A percentile compares a stretch with the other conserved stretches of the same genome.
phyloP scores from a whole-genome alignment of 2,113 vertebrate species.

The Rattus rattus region DNA sequence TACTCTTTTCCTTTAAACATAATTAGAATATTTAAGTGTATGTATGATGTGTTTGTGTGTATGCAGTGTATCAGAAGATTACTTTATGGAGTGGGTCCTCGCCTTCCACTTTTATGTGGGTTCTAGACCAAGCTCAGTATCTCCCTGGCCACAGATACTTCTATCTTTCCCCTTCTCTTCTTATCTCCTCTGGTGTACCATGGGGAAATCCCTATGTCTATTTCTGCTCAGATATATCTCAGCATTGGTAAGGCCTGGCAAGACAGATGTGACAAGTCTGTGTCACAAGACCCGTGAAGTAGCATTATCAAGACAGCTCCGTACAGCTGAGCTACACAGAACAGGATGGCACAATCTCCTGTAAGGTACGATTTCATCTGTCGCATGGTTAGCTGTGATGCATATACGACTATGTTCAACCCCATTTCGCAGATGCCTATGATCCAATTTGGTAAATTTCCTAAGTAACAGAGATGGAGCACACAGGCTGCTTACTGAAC shows the following conservation, averaged over 20 bases:
- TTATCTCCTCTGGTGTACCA: neutral
- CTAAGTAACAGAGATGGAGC: neutral
- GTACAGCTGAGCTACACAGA: neutral
- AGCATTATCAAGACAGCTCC: neutral
- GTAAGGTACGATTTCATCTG: neutral
- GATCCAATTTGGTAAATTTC: neutral
- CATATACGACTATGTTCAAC: neutral
- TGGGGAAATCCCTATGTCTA: neutral
- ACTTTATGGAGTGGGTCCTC: neutral
- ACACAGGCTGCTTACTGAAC: neutral
- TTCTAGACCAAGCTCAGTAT: neutral
- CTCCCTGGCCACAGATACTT: neutral
- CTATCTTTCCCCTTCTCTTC: constrained; percentile 7
- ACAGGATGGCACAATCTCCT: neutral
- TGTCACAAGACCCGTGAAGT: neutral
- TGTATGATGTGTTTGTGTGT: neutral
- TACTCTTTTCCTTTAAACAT: neutral
- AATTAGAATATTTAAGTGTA: neutral
- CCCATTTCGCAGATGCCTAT: neutral
- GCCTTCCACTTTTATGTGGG: neutral
- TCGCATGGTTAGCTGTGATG: neutral
- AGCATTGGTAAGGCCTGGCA: neutral
- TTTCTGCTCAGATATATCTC: neutral
- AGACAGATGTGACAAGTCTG: neutral
- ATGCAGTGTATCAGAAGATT: neutral